Evolutionary conservation across 2,888 invertebrate species (phyloP).

Genomic region (Ecliptopera silaceata): DNA sequence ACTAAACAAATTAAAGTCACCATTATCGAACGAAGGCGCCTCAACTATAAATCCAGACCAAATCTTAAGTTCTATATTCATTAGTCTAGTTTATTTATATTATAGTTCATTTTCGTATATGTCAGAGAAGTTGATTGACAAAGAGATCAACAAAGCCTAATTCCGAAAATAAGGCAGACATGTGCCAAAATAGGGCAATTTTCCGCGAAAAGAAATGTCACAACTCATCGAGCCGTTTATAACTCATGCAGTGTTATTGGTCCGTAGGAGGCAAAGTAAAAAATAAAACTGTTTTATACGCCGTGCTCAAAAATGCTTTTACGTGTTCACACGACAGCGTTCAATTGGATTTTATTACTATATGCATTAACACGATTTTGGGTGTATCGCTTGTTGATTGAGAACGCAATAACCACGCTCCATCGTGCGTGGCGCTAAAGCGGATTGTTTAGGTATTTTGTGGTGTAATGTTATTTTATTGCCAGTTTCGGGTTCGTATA

Average conservation of each 20-base stretch:
- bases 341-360: slow-evolving; percentile 34
- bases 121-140: slow-evolving; percentile 9
- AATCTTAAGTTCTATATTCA: too few relatives aligned
- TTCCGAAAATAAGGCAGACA: slow-evolving; percentile 10
- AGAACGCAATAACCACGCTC: slow-evolving; percentile 33
- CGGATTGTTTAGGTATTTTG: slow-evolving; percentile 37
- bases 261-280: slow-evolving; percentile 18
- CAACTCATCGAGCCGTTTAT: slow-evolving; percentile 23
- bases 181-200: slow-evolving; percentile 14
- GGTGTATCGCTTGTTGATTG: slow-evolving; percentile 36
- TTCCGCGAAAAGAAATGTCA: slow-evolving; percentile 26
- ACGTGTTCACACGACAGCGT: slow-evolving; percentile 26
- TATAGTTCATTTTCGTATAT: not conserved
- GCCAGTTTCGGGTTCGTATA: slow-evolving; percentile 34
- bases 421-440: slow-evolving; percentile 30
- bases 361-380: slow-evolving; percentile 31
- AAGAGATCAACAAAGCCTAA: slow-evolving; percentile 14
- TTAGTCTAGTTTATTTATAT: too few relatives aligned
- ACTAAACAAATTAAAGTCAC: too few relatives aligned
- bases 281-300: slow-evolving; percentile 19
- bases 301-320: slow-evolving; percentile 32
- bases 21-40: too few relatives aligned
- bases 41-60: too few relatives aligned
- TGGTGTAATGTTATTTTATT: slow-evolving; percentile 35
- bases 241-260: slow-evolving; percentile 25